A percentile compares a stretch with the other conserved stretches of the same genome.
Conservation (phyloP, 2,888 invertebrate genomes). For the Zele albiditarsus region DNA sequence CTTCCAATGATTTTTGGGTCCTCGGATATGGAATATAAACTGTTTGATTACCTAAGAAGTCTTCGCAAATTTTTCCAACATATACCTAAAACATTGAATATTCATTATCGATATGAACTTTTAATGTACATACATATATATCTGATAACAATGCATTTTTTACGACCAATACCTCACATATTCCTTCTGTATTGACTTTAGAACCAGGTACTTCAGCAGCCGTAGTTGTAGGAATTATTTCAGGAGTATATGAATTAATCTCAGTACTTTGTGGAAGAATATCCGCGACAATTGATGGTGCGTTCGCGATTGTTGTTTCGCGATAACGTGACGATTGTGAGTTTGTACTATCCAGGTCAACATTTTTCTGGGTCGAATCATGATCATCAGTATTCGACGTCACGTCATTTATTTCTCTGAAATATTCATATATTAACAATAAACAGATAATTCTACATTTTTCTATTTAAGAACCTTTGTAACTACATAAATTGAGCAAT, state of each 20-base stretch:
- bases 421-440: background rate
- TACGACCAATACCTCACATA: conserved; percentile 60
- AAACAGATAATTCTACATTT: background rate
- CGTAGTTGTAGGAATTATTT: conserved; percentile 75
- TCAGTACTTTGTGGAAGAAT: conserved; percentile 15
- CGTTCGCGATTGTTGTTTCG: conserved; percentile 23
- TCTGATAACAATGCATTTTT: background rate
- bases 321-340: conserved; percentile 28
- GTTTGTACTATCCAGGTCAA: conserved; percentile 34
- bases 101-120: too few relatives aligned
- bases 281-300: conserved; percentile 26
- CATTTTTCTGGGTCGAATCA: conserved; percentile 13
- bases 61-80: conserved; percentile 85
- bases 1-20: conserved; percentile 86
- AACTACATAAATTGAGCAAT: background rate
- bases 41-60: conserved; percentile 84
- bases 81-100: conserved; percentile 78
- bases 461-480: background rate
- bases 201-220: conserved; percentile 52
- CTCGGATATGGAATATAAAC: conserved; percentile 90
- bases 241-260: conserved; percentile 75
- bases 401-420: conserved; percentile 12
- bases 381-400: background rate
- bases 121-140: background rate
- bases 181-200: conserved; percentile 66